Percentiles rank a stretch among this genome's conserved stretches.
phyloP scores from a whole-genome alignment of 1,140 invertebrate species.

The Stegodyphus dumicola region DNA sequence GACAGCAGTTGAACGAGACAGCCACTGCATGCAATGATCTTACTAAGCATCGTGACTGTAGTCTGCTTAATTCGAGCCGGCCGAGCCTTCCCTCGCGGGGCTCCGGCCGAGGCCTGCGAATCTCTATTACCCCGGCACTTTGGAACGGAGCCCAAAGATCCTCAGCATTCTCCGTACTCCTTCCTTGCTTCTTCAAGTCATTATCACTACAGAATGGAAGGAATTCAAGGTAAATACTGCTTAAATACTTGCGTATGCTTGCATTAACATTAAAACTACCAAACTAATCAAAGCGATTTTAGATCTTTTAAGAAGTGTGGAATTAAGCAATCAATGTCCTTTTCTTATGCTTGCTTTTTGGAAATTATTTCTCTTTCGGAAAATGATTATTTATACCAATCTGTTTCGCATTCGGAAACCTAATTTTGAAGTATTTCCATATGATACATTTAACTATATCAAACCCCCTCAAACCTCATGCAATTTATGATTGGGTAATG shows the following conservation, averaged over 20 bases:
- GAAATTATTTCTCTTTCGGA: too few species aligned
- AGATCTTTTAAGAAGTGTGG: neutral
- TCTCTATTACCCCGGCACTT: conserved; percentile 61
- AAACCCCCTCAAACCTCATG: too few species aligned
- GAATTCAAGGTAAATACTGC: conserved; percentile 54
- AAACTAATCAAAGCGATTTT: neutral
- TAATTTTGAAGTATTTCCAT: too few species aligned
- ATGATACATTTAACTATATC: too few species aligned
- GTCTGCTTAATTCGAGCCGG: neutral
- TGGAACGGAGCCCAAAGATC: conserved; percentile 47
- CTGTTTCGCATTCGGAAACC: too few species aligned
- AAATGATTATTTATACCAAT: too few species aligned
- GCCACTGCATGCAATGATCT: conserved; percentile 23
- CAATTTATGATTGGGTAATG: too few species aligned
- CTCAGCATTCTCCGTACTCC: conserved; percentile 57
- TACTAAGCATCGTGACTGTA: conserved; percentile 14
- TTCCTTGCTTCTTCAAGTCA: conserved; percentile 58
- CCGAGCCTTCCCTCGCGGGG: conserved; percentile 60
- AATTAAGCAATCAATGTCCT: too few species aligned
- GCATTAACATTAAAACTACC: too few species aligned
- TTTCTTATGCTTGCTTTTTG: too few species aligned
- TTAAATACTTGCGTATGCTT: too few species aligned
- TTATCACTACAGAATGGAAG: conserved; percentile 50
- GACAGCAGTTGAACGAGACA: conserved; percentile 1
- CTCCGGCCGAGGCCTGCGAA: conserved; percentile 62